These are phyloP conservation scores for Neoarius graeffei DNA, from an alignment of 2,113 vertebrate genomes.

Conservation along the genomic window DNA sequence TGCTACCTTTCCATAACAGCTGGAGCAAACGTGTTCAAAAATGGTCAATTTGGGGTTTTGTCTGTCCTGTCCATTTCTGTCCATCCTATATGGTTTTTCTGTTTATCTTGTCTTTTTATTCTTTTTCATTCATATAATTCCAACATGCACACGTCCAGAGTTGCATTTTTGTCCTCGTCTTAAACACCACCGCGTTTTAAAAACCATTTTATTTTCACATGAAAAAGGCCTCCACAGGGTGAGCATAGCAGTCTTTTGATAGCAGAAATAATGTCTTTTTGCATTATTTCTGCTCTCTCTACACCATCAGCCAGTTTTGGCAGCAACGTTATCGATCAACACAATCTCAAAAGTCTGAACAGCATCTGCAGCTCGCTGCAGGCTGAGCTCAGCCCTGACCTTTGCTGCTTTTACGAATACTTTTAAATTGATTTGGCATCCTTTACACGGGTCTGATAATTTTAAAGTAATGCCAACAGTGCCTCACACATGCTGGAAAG, in stretches of 20 bases:
- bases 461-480: constrained; percentile 23
- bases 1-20: not conserved
- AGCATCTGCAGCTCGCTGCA: not conserved
- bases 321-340: constrained; percentile 39
- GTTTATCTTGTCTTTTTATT: not conserved
- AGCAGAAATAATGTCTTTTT: not conserved
- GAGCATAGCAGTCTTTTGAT: not conserved
- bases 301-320: not conserved
- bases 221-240: not conserved
- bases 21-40: not conserved
- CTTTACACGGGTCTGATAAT: not conserved
- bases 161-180: not conserved
- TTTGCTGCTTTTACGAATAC: constrained; percentile 21
- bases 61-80: not conserved
- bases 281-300: not conserved
- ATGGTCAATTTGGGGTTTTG: no score
- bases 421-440: constrained; percentile 12
- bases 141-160: not conserved
- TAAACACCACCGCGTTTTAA: not conserved
- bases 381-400: constrained; percentile 30
- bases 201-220: not conserved
- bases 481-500: not conserved
- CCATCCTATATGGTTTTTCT: no score
- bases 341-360: not conserved
- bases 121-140: not conserved